Base-by-base conservation (phyloP, 1,140 invertebrate species). In the Melanaphis sacchari region DNA sequence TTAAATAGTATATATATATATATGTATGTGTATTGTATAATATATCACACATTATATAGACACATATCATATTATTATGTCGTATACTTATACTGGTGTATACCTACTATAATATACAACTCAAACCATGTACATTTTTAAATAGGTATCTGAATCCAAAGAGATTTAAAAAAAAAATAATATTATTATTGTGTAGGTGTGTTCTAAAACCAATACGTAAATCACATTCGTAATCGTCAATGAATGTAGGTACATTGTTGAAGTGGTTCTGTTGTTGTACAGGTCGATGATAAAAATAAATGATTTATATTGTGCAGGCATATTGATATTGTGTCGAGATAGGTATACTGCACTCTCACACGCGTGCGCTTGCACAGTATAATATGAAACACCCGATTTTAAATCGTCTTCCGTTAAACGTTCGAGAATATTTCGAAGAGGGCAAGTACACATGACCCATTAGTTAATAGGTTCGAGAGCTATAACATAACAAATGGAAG, bases 401-500 rank as follows among this genome's bases (percentile, higher is more conserved):
- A 52, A 89, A 49, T 52, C 87, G 87, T 89, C 87, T 89, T 52
- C 41, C 46, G 87, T 52, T 36, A 46, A 38, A 87, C 41, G 84
- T 2, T 11, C 38, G 82, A 41, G 26, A n/a, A 36, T 26, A 52
- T 26, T 52, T 52, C 52, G 38, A 40, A 38, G 89, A n/a, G 89
- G 88, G 88, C 38, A 26, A 89, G 38, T 52, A 38, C 36, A 38
- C 38, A 41, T 38, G 26, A 41, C 54, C 89, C 54, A 90, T 90
- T 90, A 90, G 89, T 90, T 59, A 90, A 90, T 90, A 90, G 89
- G 52, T 90, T 90, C 54, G 38, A 90, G 54, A 90, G 52, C 49
- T 7, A 31, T 41, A 76, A n/a, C 59, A 31, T 40, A 41, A 66
- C 38, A n/a, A 90, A 90, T 66, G 89, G 89, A 90, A 59, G 89